phyloP scores from a whole-genome alignment of 2,113 vertebrate species.

The Lepidothrix coronata region DNA sequence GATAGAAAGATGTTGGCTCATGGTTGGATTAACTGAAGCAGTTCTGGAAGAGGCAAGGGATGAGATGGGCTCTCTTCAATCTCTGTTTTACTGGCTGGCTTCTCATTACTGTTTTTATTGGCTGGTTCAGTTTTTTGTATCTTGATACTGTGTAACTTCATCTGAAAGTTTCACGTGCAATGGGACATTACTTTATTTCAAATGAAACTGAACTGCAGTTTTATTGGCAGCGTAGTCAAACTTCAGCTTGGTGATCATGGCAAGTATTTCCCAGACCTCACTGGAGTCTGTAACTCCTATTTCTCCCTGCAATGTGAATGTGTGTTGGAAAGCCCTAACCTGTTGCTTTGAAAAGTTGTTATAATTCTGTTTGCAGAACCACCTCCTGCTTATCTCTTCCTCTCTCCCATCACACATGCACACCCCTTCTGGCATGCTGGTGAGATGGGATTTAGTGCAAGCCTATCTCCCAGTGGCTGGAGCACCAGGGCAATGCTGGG shows the following conservation, averaged over 20 bases:
- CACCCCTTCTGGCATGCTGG: background rate
- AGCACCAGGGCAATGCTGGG: background rate
- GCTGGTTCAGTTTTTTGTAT: background rate
- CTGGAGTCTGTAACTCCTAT: background rate
- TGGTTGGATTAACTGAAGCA: background rate
- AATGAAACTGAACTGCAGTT: background rate
- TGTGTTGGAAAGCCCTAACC: background rate
- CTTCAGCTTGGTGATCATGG: background rate
- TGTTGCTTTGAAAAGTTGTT: background rate
- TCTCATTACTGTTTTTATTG: background rate
- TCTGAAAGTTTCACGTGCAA: slow-evolving; percentile 10
- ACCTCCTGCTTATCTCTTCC: background rate
- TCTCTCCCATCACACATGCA: fast-evolving
- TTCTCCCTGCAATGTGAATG: background rate
- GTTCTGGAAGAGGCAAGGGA: background rate
- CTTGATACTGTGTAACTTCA: slow-evolving; percentile 31
- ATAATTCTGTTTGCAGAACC: background rate
- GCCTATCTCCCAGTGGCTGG: background rate
- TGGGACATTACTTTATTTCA: slow-evolving; percentile 6
- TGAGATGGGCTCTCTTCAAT: background rate
- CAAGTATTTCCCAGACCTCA: background rate
- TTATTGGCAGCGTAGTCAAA: background rate
- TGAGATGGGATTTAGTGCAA: background rate
- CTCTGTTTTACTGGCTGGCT: background rate
- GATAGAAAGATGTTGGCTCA: background rate